phyloP scores from a whole-genome alignment of 1,140 invertebrate genomes.

The Achroia grisella region DNA sequence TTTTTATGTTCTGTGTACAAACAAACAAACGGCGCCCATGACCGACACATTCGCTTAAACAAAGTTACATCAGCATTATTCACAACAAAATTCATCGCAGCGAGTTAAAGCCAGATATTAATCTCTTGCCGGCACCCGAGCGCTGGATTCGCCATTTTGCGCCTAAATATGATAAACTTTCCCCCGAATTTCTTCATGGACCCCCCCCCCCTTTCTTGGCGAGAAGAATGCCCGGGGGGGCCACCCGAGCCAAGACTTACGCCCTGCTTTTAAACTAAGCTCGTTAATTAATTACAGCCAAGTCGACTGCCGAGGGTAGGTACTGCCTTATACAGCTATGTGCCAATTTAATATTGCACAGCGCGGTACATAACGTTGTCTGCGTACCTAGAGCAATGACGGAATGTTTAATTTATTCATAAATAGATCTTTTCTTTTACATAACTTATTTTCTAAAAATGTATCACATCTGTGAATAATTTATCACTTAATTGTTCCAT shows the following conservation, averaged over 20 bases:
- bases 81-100: slow-evolving; percentile 62
- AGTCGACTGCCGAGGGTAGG: slow-evolving; percentile 60
- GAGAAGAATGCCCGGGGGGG: slow-evolving; percentile 36
- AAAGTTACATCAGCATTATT: slow-evolving; percentile 59
- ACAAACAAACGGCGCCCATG: no score
- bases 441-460: no score
- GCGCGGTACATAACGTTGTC: slow-evolving; percentile 8
- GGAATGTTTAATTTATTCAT: no score
- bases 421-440: no score
- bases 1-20: no score
- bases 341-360: slow-evolving; percentile 60
- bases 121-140: slow-evolving; percentile 65
- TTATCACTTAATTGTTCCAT: no score
- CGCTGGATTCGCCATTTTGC: slow-evolving; percentile 73
- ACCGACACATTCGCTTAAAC: no score
- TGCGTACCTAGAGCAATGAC: no score
- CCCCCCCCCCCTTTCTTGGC: slow-evolving; percentile 49
- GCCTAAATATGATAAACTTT: slow-evolving; percentile 74
- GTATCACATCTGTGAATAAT: no score
- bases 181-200: slow-evolving; percentile 64
- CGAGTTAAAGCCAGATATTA: slow-evolving; percentile 71
- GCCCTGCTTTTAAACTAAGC: slow-evolving; percentile 73
- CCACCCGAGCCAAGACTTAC: slow-evolving; percentile 62
- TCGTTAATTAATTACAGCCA: slow-evolving; percentile 73
- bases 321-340: slow-evolving; percentile 62